These are phyloP conservation scores for Allolobophora icterica DNA, from an alignment of 2,888 invertebrate genomes.

Conservation along the genomic window DNA sequence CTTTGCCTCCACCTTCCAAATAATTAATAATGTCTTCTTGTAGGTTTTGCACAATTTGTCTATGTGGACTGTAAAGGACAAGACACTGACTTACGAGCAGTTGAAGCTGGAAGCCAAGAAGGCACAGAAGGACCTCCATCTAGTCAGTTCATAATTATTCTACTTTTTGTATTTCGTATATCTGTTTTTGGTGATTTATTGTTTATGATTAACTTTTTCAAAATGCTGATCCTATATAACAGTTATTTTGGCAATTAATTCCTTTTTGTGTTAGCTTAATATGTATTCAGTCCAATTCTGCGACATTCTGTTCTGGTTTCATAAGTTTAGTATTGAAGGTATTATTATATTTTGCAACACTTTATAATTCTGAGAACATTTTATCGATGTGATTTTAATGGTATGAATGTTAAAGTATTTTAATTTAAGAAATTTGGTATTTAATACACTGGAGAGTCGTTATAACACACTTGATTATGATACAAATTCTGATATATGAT, in stretches of 20 bases:
- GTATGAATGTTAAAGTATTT: too few species aligned
- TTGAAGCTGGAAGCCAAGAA: constrained; percentile 70
- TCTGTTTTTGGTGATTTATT: not conserved
- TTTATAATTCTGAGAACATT: too few species aligned
- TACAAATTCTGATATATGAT: too few species aligned
- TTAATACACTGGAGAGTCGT: too few species aligned
- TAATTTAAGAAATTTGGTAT: too few species aligned
- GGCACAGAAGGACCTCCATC: constrained; percentile 81
- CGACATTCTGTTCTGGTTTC: not conserved
- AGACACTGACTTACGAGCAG: constrained; percentile 68
- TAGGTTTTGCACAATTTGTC: constrained; percentile 81
- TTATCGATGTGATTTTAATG: too few species aligned
- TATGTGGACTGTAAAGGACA: constrained; percentile 75
- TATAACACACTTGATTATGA: too few species aligned
- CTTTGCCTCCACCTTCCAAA: too few species aligned
- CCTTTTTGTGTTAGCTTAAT: too few species aligned
- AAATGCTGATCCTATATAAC: not conserved
- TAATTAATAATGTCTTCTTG: constrained; percentile 35
- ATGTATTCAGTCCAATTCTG: not conserved
- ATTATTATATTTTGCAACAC: too few species aligned
- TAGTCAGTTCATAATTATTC: constrained; percentile 68
- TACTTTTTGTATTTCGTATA: not conserved
- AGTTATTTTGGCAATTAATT: too few species aligned
- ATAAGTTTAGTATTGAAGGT: too few species aligned
- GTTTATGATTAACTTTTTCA: not conserved